phyloP scores from a whole-genome alignment of 2,113 vertebrate genomes.

The Cephalopterus ornatus region DNA sequence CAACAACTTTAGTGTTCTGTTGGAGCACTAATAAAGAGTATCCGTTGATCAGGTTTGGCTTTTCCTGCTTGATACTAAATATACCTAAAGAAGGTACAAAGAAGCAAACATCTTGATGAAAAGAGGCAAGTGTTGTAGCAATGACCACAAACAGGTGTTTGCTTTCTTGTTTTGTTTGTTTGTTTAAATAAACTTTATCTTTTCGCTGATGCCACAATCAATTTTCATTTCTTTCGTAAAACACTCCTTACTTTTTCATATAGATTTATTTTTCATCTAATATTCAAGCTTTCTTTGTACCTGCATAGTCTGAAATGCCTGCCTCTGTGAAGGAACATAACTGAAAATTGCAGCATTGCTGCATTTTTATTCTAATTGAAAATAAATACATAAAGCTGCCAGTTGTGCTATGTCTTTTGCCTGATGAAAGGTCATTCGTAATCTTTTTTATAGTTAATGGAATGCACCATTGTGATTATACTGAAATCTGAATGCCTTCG shows the following conservation, averaged over 20 bases:
- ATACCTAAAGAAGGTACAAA: background rate
- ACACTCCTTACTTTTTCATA: background rate
- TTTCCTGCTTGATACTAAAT: background rate
- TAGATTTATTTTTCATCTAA: background rate
- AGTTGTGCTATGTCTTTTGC: conserved; percentile 37
- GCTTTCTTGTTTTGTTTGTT: background rate
- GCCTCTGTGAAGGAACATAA: background rate
- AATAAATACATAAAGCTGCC: conserved; percentile 48
- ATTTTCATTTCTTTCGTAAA: background rate
- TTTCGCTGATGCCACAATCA: background rate
- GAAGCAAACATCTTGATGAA: background rate
- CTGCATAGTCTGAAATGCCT: background rate
- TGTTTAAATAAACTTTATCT: fast-evolving
- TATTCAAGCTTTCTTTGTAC: background rate
- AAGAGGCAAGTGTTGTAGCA: background rate
- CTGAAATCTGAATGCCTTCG: conserved; percentile 53
- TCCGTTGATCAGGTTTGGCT: background rate
- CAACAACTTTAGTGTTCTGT: background rate
- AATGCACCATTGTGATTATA: conserved; percentile 49
- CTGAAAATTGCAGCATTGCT: background rate
- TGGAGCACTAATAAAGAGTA: background rate
- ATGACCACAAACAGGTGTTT: background rate
- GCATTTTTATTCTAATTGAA: conserved; percentile 50
- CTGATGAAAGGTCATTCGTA: conserved; percentile 66
- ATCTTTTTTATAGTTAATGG: conserved; percentile 61